phyloP scores from a whole-genome alignment of 2,797 vertebrate species.

The Pseudochirops corinnae region DNA sequence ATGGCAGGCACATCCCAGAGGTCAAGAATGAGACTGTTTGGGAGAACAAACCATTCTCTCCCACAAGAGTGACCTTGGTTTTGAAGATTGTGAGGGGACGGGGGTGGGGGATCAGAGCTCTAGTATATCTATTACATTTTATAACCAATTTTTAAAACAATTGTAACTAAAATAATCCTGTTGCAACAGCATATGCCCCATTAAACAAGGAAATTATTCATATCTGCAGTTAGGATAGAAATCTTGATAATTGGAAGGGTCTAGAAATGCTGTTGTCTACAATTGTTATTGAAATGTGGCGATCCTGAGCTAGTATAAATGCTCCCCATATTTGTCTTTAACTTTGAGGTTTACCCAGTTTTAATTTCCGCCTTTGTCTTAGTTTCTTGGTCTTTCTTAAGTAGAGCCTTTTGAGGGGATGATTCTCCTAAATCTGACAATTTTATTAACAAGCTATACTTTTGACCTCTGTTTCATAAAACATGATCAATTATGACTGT shows the following conservation, averaged over 20 bases:
- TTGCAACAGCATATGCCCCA: background rate
- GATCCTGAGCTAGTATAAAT: background rate
- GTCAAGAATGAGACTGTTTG: background rate
- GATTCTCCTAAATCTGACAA: background rate
- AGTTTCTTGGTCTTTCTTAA: background rate
- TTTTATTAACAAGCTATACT: background rate
- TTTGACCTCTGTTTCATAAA: background rate
- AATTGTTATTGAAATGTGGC: background rate
- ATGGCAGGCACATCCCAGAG: background rate
- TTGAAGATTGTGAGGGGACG: background rate
- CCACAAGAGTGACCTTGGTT: background rate
- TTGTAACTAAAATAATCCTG: background rate
- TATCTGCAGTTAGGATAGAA: constrained; percentile 1
- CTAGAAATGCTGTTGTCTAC: constrained; percentile 1
- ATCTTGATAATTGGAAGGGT: background rate
- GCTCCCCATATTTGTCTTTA: too few relatives aligned
- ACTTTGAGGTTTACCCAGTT: background rate
- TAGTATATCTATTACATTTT: background rate
- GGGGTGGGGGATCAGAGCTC: background rate
- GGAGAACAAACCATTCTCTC: background rate
- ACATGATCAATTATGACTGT: background rate
- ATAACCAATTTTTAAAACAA: background rate
- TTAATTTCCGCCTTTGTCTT: too few relatives aligned
- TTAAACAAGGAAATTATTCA: constrained; percentile 1
- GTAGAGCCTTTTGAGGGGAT: background rate